Percentiles rank a stretch among this genome's conserved stretches.
Evolutionary conservation across 2,113 vertebrate species (phyloP).

Genomic region (Pterophyllum scalare): DNA sequence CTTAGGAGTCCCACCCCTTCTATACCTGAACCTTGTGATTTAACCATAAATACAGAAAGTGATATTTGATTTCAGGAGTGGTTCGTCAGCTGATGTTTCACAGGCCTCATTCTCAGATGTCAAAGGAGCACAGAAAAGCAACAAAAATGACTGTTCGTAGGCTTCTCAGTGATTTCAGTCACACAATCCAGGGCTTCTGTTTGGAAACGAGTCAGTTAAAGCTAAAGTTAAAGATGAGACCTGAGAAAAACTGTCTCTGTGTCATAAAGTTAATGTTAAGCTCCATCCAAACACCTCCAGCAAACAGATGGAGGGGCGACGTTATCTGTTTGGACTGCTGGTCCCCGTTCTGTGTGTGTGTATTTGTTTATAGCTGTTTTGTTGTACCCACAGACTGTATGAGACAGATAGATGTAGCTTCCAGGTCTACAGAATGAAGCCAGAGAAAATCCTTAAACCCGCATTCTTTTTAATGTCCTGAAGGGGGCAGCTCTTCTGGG

Average conservation of each 20-base stretch:
- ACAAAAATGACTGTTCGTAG: background rate
- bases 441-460: background rate
- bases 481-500: background rate
- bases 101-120: background rate
- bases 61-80: background rate
- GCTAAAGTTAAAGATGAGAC: background rate
- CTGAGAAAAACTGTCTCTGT: background rate
- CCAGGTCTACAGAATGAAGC: background rate
- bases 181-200: background rate
- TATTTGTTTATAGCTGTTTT: background rate
- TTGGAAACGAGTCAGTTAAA: background rate
- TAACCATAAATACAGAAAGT: too few relatives aligned
- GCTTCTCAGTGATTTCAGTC: background rate
- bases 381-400: background rate
- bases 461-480: background rate
- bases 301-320: background rate
- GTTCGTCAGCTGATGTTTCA: background rate
- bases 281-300: background rate
- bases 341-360: background rate
- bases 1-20: too few relatives aligned
- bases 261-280: background rate
- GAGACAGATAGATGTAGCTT: background rate
- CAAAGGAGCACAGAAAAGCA: background rate
- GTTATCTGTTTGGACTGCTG: background rate
- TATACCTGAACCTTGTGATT: background rate